These are phyloP conservation scores for Calliopum simillimum DNA, from an alignment of 2,888 invertebrate species.

Conservation along the genomic window DNA sequence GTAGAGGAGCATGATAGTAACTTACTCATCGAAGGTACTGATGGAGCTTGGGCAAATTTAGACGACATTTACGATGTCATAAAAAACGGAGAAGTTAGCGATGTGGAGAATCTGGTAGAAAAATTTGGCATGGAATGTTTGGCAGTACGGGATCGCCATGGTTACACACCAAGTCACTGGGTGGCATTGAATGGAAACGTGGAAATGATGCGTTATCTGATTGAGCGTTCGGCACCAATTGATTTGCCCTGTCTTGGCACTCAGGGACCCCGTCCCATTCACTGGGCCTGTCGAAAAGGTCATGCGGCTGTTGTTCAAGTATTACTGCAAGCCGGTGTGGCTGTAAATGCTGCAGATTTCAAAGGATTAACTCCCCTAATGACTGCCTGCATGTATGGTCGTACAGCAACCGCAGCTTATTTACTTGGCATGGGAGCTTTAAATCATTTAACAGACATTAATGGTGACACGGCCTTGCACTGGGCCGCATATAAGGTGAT, in stretches of 20 bases:
- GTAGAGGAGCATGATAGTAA: constrained; percentile 63
- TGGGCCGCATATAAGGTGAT: constrained; percentile 97
- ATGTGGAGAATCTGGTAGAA: constrained; percentile 86
- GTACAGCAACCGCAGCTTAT: constrained; percentile 90
- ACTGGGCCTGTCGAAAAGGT: constrained; percentile 95
- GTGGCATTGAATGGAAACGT: constrained; percentile 85
- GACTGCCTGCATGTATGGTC: constrained; percentile 93
- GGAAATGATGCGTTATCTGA: constrained; percentile 88
- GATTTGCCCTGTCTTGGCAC: constrained; percentile 85
- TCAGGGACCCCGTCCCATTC: constrained; percentile 90
- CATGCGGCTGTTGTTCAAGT: constrained; percentile 90
- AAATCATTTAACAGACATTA: constrained; percentile 87
- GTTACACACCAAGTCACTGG: constrained; percentile 95
- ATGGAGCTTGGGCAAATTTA: constrained; percentile 60
- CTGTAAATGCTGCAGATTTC: constrained; percentile 90
- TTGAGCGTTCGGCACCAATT: constrained; percentile 85
- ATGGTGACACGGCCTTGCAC: constrained; percentile 92
- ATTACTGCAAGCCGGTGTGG: constrained; percentile 82
- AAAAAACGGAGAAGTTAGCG: constrained; percentile 84
- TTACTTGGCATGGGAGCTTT: constrained; percentile 90
- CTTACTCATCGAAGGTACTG: constrained; percentile 60
- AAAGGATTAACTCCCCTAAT: constrained; percentile 88
- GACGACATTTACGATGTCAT: constrained; percentile 88
- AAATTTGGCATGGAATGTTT: constrained; percentile 82
- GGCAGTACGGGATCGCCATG: constrained; percentile 88